phyloP scores from a whole-genome alignment of 92 coral and sea anemone species.

The Parazoanthus atlanticus region DNA sequence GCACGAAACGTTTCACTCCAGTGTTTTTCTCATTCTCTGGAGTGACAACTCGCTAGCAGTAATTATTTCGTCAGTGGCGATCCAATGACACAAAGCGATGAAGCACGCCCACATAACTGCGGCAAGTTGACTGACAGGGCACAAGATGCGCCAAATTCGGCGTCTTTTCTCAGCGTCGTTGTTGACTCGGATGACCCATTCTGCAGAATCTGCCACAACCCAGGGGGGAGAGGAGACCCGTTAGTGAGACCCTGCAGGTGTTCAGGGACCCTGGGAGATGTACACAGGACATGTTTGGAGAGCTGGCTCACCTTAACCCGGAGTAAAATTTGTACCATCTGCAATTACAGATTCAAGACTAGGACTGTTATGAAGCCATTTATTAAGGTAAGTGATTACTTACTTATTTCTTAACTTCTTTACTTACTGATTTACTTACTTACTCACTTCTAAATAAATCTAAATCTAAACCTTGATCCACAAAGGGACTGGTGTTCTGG shows the following conservation, averaged over 20 bases:
- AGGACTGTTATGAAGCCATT: conserved; percentile 52
- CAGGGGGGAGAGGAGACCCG: conserved; percentile 38
- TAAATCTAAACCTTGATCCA: no score
- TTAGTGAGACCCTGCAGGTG: conserved; percentile 62
- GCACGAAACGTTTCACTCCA: neutral
- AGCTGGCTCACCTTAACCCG: conserved; percentile 52
- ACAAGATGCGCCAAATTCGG: neutral
- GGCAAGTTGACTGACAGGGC: neutral
- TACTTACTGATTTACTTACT: neutral
- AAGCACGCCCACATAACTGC: conserved; percentile 2
- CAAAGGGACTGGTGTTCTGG: no score
- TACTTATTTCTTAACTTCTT: neutral
- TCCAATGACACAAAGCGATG: conserved; percentile 1
- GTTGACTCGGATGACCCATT: conserved; percentile 23
- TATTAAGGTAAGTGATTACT: conserved; percentile 33
- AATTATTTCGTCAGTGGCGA: neutral
- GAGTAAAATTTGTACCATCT: conserved; percentile 52
- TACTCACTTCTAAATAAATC: no score
- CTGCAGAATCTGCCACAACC: conserved; percentile 62
- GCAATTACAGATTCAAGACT: conserved; percentile 55
- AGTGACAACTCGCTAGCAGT: neutral
- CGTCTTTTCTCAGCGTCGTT: conserved; percentile 11
- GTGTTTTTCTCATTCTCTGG: neutral
- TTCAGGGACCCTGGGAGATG: conserved; percentile 68
- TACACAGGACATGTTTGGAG: conserved; percentile 59